These are phyloP conservation scores for Anthophora plumipes DNA, from an alignment of 2,888 invertebrate genomes.

Conservation along the genomic window DNA sequence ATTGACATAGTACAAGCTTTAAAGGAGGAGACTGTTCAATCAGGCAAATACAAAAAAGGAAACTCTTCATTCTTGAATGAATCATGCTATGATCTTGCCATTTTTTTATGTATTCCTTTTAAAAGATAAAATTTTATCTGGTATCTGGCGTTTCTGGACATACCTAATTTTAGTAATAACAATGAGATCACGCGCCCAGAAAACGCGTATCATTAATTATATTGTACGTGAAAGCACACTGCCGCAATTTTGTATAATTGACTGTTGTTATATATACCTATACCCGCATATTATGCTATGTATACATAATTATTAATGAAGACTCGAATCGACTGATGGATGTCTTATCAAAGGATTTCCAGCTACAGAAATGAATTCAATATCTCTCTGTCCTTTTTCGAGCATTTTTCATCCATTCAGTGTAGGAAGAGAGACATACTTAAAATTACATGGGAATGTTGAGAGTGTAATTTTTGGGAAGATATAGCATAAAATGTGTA, in stretches of 20 bases:
- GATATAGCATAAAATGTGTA: neutral
- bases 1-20: no score
- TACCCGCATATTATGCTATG: slow-evolving; percentile 59
- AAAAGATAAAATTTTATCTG: slow-evolving; percentile 21
- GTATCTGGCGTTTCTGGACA: slow-evolving; percentile 64
- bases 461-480: neutral
- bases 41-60: no score
- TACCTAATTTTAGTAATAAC: slow-evolving; percentile 66
- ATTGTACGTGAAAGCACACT: slow-evolving; percentile 79
- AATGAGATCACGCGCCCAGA: slow-evolving; percentile 49
- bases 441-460: neutral
- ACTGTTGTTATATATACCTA: slow-evolving; percentile 75
- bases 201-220: slow-evolving; percentile 69
- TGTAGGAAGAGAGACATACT: neutral
- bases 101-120: slow-evolving; percentile 2
- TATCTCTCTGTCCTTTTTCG: neutral
- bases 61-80: neutral
- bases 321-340: slow-evolving; percentile 45
- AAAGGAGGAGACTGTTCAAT: no score
- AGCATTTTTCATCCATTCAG: neutral
- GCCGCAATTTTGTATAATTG: slow-evolving; percentile 81
- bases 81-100: no score
- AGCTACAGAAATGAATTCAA: neutral
- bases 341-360: slow-evolving; percentile 44
- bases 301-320: slow-evolving; percentile 59